Conservation (phyloP, 1,140 invertebrate genomes). For the Dreissena rostriformis region DNA sequence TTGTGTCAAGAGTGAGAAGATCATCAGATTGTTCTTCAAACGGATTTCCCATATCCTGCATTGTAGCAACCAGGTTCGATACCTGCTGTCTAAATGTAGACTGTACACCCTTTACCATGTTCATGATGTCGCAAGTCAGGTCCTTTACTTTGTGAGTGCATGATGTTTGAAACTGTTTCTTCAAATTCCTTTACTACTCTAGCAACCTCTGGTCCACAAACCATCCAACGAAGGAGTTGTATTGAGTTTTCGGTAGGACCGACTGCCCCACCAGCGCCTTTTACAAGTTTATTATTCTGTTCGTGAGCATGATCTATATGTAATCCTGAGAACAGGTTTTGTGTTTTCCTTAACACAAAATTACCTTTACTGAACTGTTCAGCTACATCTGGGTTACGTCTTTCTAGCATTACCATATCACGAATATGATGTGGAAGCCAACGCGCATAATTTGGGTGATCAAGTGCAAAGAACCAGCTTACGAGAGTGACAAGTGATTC, state of each 20-base stretch:
- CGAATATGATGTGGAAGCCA: background rate
- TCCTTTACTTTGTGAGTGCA: background rate
- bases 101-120: background rate
- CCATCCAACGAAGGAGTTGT: conserved; percentile 53
- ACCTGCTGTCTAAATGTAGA: background rate
- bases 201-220: conserved; percentile 62
- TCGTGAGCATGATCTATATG: conserved; percentile 69
- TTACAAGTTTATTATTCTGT: conserved; percentile 61
- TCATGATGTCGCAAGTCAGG: background rate
- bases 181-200: conserved; percentile 64
- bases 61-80: background rate
- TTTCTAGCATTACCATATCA: background rate
- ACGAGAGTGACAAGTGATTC: no score
- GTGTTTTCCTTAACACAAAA: conserved; percentile 26
- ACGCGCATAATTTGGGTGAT: no score
- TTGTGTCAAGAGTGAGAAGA: conserved; percentile 16
- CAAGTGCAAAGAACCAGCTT: no score
- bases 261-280: conserved; percentile 70
- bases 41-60: conserved; percentile 30
- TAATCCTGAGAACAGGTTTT: conserved; percentile 50
- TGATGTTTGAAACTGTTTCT: background rate
- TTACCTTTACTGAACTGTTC: background rate
- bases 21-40: background rate
- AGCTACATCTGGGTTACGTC: background rate
- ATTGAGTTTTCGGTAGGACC: conserved; percentile 54